Percentiles rank a stretch among this genome's conserved stretches.
Evolutionary conservation across 2,888 invertebrate genomes (phyloP).

Genomic region (Globia sparganii): DNA sequence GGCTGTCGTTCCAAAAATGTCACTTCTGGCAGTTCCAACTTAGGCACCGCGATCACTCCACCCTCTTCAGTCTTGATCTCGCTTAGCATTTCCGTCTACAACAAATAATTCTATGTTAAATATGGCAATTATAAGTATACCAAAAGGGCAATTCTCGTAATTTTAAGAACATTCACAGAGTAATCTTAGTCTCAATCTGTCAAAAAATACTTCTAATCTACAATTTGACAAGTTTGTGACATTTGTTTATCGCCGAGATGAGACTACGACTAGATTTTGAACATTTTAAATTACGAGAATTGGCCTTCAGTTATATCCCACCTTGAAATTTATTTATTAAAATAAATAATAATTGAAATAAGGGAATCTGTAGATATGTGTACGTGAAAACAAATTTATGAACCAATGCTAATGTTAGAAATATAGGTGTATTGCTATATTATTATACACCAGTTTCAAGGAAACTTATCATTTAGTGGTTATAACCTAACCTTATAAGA

Average conservation of each 20-base stretch:
- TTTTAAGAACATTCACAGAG: no score
- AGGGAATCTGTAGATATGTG: neutral
- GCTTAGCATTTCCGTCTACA: conserved; percentile 79
- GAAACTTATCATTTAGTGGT: neutral
- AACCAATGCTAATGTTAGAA: neutral
- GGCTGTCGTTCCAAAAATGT: conserved; percentile 90
- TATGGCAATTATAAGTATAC: neutral
- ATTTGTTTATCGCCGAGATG: no score
- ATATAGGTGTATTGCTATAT: neutral
- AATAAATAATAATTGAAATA: no score
- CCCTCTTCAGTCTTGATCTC: conserved; percentile 87
- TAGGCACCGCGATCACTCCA: conserved; percentile 76
- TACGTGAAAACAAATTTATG: neutral
- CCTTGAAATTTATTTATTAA: no score
- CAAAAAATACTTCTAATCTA: no score
- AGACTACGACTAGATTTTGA: no score
- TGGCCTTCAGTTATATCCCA: neutral
- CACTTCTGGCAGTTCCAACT: conserved; percentile 86
- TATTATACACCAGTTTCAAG: neutral
- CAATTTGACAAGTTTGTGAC: no score
- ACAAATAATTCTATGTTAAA: neutral
- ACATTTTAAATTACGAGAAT: no score
- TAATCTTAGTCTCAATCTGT: no score
- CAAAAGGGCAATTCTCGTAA: no score
- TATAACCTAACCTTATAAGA: no score